Base-by-base conservation (phyloP, 2,113 vertebrate genomes). In the Monopterus albus region DNA sequence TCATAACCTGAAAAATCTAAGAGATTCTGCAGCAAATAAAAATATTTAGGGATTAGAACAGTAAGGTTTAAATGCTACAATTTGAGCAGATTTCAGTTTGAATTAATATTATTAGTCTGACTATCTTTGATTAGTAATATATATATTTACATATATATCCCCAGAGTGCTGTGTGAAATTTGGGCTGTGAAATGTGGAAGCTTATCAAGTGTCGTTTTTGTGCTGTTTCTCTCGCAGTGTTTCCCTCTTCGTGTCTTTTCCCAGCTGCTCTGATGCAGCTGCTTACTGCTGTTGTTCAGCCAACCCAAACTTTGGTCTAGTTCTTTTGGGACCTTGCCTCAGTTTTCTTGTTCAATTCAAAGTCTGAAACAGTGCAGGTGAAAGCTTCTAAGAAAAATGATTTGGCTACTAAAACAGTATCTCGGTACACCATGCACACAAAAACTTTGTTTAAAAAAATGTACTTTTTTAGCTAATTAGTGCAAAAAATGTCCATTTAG, bases 221-320 rank as follows among this genome's bases (percentile, higher is more conserved):
- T 21, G 10, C 8, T 14, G 4, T 40, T 63, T 58, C 26, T 33
- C 20, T 55, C 35, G 23, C 14, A 20, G 3, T 36, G 18, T 40
- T 57, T 57, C 12, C n/a, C 9, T 33, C 60, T 70, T 73, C 12
- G 33, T 67, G 76, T n/a, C 1, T 50, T 52, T 62, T 25, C 20
- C 45, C 10, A 23, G 33, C 55, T 57, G 3, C 21, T 38, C 42
- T 56, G 29, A 45, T 51, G 29, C 43, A 60, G 65, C 55, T 68
- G 26, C 20, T 49, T 59, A 53, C 46, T 67, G 17, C 13, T 23
- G n/a, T 47, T 66, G 50, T 62, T 84, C 36, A 74, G 15, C 42
- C 72, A 46, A 18, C 4, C 26, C 38, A 49, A 23, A 52, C 28
- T 58, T 45, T 53, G 25, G 11, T 33, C 1, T 13, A 2, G 7